These are phyloP conservation scores for Hydrolagus colliei DNA, from an alignment of 2,797 vertebrate species.

Conservation along the genomic window DNA sequence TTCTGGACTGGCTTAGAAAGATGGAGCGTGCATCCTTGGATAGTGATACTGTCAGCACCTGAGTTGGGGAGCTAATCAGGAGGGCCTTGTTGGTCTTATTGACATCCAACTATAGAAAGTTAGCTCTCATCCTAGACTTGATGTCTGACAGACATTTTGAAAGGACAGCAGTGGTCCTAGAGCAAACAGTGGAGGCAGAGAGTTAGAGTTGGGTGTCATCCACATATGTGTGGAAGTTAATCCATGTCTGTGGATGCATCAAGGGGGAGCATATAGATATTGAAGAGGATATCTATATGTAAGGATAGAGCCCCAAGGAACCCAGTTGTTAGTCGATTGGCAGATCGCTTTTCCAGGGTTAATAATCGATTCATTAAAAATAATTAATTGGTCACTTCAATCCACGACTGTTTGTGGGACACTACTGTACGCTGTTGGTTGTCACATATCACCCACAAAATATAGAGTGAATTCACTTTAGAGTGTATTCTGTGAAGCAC, in stretches of 20 bases:
- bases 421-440: too few species aligned
- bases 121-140: not conserved
- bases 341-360: too few species aligned
- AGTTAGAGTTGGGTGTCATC: not conserved
- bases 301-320: too few species aligned
- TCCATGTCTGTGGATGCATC: not conserved
- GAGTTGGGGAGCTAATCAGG: not conserved
- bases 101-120: not conserved
- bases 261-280: not conserved
- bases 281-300: not conserved
- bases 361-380: too few species aligned
- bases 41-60: not conserved
- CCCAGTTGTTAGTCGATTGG: too few species aligned
- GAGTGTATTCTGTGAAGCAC: too few species aligned
- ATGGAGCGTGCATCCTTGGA: too few species aligned
- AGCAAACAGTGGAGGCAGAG: not conserved
- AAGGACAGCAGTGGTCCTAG: not conserved
- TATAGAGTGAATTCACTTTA: too few species aligned
- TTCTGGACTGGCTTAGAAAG: too few species aligned
- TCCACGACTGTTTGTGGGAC: too few species aligned
- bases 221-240: not conserved
- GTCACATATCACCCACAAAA: too few species aligned
- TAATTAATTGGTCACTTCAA: too few species aligned
- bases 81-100: not conserved
- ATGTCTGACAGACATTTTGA: not conserved